These are phyloP conservation scores for Lepidotrigona ventralis DNA, from an alignment of 1,140 invertebrate genomes.

Conservation along the genomic window DNA sequence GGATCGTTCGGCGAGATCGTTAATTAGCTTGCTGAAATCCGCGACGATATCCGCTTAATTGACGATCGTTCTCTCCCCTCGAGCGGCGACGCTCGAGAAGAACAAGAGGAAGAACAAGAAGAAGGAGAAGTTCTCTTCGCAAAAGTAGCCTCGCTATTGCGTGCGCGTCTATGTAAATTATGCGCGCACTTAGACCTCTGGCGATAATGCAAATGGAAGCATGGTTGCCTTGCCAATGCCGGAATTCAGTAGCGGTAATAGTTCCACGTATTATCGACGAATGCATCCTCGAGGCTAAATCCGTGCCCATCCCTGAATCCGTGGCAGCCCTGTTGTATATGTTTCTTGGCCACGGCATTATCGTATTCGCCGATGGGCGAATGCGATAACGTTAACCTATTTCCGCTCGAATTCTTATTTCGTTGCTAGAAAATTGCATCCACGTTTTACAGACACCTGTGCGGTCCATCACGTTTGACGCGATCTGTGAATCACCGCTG, in stretches of 20 bases:
- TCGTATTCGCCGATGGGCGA: background rate
- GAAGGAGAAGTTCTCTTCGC: conserved; percentile 16
- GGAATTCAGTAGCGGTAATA: conserved; percentile 60
- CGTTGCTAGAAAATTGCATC: background rate
- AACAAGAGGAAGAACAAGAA: background rate
- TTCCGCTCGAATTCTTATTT: background rate
- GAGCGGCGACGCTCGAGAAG: background rate
- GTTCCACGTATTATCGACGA: conserved; percentile 59
- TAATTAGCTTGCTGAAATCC: conserved; percentile 47
- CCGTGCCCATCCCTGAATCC: background rate
- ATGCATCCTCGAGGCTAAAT: conserved; percentile 17
- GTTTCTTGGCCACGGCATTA: background rate
- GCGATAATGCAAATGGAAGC: conserved; percentile 65
- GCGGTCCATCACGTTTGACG: background rate
- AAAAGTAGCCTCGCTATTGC: conserved; percentile 22
- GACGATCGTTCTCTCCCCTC: background rate
- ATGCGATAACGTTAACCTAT: conserved; percentile 14
- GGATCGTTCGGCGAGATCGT: conserved; percentile 38
- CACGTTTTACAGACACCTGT: background rate
- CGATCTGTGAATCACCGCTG: background rate
- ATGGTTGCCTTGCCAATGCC: conserved; percentile 53
- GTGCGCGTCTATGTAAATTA: conserved; percentile 55
- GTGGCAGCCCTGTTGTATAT: background rate
- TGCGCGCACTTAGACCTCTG: conserved; percentile 65
- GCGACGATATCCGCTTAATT: conserved; percentile 53